These are phyloP conservation scores for Sarcophaga carnaria DNA, from an alignment of 2,888 invertebrate species.

Conservation along the genomic window DNA sequence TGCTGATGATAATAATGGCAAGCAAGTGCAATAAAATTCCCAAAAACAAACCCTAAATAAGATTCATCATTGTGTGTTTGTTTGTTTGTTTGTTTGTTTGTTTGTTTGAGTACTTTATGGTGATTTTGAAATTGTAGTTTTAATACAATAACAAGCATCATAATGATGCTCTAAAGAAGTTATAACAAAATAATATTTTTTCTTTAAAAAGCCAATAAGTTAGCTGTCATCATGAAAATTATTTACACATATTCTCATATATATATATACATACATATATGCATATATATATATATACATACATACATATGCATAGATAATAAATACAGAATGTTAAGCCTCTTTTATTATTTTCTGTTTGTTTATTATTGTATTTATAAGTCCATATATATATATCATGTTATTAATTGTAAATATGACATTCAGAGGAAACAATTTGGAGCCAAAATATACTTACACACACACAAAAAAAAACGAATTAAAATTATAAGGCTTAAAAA, in stretches of 20 bases:
- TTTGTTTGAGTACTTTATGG: constrained; percentile 33
- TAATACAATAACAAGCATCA: constrained; percentile 13
- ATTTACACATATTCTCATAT: constrained; percentile 16
- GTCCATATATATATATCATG: constrained; percentile 8
- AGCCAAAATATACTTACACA: neutral
- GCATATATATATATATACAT: too few species aligned
- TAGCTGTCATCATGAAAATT: constrained; percentile 58
- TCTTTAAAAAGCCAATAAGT: constrained; percentile 52
- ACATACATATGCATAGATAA: too few species aligned
- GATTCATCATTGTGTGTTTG: neutral
- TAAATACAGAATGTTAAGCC: neutral
- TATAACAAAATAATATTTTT: neutral
- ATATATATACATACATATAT: neutral
- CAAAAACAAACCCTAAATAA: neutral
- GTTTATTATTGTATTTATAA: neutral
- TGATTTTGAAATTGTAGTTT: constrained; percentile 41
- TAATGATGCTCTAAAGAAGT: too few species aligned
- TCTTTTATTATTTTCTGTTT: neutral
- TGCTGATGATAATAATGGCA: neutral
- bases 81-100: neutral
- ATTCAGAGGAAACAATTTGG: constrained; percentile 22
- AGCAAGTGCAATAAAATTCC: constrained; percentile 41
- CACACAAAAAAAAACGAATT: too few species aligned
- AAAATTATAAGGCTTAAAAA: constrained; percentile 15
- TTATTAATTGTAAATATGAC: constrained; percentile 47